These are phyloP conservation scores for Onchidella celtica DNA, from an alignment of 2,888 invertebrate genomes.

Conservation along the genomic window DNA sequence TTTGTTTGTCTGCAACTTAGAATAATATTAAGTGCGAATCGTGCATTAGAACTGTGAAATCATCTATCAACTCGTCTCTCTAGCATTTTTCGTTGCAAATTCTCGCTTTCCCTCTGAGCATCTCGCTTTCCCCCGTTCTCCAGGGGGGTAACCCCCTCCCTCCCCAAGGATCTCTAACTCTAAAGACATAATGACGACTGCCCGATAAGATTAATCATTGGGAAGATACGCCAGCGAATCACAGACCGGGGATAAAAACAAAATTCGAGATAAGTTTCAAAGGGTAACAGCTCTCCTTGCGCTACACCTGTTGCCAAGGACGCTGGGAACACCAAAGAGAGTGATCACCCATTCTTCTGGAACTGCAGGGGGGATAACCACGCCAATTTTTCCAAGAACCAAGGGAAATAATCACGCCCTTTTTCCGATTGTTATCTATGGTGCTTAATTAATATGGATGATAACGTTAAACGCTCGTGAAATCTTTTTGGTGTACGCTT, in stretches of 20 bases:
- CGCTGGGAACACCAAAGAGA: neutral
- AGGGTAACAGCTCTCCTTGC: slow-evolving; percentile 29
- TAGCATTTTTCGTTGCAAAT: too few species aligned
- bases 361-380: neutral
- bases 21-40: too few species aligned
- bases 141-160: slow-evolving; percentile 25
- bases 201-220: slow-evolving; percentile 17
- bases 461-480: slow-evolving; percentile 8
- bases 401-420: slow-evolving; percentile 19
- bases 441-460: slow-evolving; percentile 28
- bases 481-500: slow-evolving; percentile 15
- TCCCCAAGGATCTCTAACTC: neutral
- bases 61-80: too few species aligned
- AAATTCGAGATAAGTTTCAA: slow-evolving; percentile 15
- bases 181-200: slow-evolving; percentile 29
- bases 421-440: slow-evolving; percentile 10
- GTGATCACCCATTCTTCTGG: slow-evolving; percentile 1
- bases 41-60: too few species aligned
- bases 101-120: too few species aligned
- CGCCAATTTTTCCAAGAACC: neutral
- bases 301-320: slow-evolving; percentile 35
- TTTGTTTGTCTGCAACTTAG: too few species aligned
- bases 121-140: too few species aligned
- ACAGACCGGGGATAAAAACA: neutral
- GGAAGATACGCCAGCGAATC: slow-evolving; percentile 2